These are phyloP conservation scores for Rhyacophila brunnea DNA, from an alignment of 1,140 invertebrate species.

Conservation along the genomic window DNA sequence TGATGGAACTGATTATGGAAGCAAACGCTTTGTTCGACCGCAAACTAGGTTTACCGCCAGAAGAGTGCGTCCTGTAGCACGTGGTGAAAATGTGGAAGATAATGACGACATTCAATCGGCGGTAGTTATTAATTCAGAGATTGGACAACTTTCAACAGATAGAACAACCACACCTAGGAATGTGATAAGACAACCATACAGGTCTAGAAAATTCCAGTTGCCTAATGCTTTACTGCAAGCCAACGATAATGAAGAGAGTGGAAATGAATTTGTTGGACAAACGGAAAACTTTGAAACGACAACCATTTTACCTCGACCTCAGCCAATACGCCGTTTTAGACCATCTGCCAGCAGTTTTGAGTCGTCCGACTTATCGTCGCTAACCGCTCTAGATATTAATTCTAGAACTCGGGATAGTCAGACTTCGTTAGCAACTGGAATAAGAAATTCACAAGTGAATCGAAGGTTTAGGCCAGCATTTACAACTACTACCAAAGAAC, in stretches of 20 bases:
- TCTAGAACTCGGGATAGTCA: slow-evolving; percentile 19
- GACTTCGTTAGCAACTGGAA: not conserved
- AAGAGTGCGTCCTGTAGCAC: slow-evolving; percentile 1
- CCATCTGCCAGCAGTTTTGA: slow-evolving; percentile 36
- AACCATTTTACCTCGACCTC: slow-evolving; percentile 14
- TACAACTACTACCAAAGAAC: slow-evolving; percentile 16
- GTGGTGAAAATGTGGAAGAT: slow-evolving; percentile 9
- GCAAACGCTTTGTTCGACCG: slow-evolving; percentile 24
- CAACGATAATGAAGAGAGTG: slow-evolving; percentile 13
- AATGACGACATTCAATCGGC: not conserved
- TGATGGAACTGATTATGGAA: slow-evolving; percentile 23
- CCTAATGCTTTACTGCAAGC: not conserved
- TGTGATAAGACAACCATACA: slow-evolving; percentile 10
- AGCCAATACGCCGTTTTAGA: slow-evolving; percentile 32
- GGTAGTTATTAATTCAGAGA: no score
- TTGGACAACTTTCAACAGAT: not conserved
- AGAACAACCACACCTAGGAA: not conserved
- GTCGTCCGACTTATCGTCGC: slow-evolving; percentile 43
- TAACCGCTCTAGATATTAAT: slow-evolving; percentile 42
- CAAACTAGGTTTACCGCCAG: slow-evolving; percentile 16
- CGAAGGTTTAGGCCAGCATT: slow-evolving; percentile 28
- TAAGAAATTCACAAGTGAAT: slow-evolving; percentile 24
- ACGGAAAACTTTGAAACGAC: slow-evolving; percentile 21
- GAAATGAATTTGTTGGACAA: slow-evolving; percentile 21
- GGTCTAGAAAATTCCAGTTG: slow-evolving; percentile 15